Evolutionary conservation across 1,140 invertebrate species (phyloP), one percentile per base, ranked within the genome.

Genomic region (Ruditapes philippinarum): DNA sequence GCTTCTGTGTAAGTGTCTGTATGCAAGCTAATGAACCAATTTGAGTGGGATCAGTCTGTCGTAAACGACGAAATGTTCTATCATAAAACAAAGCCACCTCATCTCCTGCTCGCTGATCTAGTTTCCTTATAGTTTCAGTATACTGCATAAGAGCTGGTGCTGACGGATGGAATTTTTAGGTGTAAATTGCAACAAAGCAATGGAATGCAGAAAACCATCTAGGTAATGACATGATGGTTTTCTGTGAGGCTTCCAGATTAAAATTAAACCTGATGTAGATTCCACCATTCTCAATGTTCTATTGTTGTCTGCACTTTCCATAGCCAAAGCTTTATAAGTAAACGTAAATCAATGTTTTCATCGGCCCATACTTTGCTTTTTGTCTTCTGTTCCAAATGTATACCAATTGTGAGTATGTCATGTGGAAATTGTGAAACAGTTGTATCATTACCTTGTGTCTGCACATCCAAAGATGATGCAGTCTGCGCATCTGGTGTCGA

Each of bases 51-150:
- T 38, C 31, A 17, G 7, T 70, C 36, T 33, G 7, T 70, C 36
- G 7, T 36, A 70, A 38, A n/a, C n/a, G n/a, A n/a, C n/a, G n/a
- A n/a, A n/a, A n/a, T n/a, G n/a, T n/a, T n/a, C n/a, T n/a, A n/a
- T 88, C 86, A 73, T 81, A 88, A 38, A 60, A 62, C 33, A 78
- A 36, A 36, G 76, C 80, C 2, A 78, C 86, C 12, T 28, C 40
- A 40, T 84, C 89, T 14, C 28, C 36, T 17, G 31, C 36, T 38
- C 65, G 28, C n/a, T n/a, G n/a, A n/a, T n/a, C n/a, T n/a, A n/a
- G n/a, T n/a, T n/a, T n/a, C n/a, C n/a, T n/a, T n/a, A n/a, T n/a
- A n/a, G n/a, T n/a, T n/a, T n/a, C n/a, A n/a, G n/a, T n/a, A n/a
- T n/a, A n/a, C n/a, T n/a, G 28, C 65, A 70, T 70, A 9, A 70